phyloP scores from a whole-genome alignment of 2,113 vertebrate genomes.

The Lipophrys pholis region DNA sequence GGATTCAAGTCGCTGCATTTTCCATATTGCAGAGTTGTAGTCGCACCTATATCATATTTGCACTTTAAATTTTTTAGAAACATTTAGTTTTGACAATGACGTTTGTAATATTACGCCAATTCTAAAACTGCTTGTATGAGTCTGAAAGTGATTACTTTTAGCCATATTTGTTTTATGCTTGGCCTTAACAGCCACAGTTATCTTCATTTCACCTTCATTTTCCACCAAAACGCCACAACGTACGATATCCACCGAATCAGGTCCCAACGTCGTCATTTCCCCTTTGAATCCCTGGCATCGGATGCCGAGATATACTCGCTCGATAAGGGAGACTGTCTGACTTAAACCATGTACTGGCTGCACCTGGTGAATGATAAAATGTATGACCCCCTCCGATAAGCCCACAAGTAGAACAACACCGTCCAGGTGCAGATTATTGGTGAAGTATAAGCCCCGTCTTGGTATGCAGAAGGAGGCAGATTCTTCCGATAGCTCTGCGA shows the following conservation, averaged over 20 bases:
- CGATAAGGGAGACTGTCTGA: conserved; percentile 68
- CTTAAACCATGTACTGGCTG: conserved; percentile 72
- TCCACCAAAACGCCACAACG: conserved; percentile 47
- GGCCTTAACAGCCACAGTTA: background rate
- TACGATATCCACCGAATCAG: conserved; percentile 40
- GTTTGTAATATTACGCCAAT: background rate
- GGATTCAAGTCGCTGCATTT: background rate
- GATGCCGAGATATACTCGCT: conserved; percentile 60
- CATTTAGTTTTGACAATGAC: background rate
- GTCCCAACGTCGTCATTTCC: conserved; percentile 54
- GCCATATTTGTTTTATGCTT: background rate
- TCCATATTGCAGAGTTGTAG: background rate
- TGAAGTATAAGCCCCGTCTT: conserved; percentile 71
- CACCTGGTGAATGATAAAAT: conserved; percentile 79
- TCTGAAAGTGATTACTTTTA: background rate
- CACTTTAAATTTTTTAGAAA: background rate
- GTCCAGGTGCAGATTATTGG: conserved; percentile 81
- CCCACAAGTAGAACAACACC: conserved; percentile 72
- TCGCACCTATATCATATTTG: background rate
- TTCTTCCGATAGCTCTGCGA: conserved; percentile 72
- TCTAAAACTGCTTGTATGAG: background rate
- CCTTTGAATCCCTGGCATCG: conserved; percentile 66
- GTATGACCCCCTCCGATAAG: conserved; percentile 72
- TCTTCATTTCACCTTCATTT: conserved; percentile 19
- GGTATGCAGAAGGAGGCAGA: conserved; percentile 80